Conservation (phyloP, 1,140 invertebrate genomes). For the Oryzaephilus surinamensis region DNA sequence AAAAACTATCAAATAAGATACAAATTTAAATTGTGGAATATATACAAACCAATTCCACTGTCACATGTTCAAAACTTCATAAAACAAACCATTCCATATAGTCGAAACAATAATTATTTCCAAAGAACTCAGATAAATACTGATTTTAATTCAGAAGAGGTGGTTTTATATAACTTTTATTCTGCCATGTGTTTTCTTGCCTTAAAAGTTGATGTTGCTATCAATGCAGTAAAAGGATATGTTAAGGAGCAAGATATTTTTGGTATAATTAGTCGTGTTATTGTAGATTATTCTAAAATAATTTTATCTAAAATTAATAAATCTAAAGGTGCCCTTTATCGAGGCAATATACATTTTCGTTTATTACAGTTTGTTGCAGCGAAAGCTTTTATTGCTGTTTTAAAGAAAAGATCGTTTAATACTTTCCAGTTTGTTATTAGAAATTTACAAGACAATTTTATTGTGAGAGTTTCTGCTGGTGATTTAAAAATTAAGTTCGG, state of each 20-base stretch:
- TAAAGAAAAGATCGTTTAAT: neutral
- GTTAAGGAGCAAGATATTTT: too few relatives aligned
- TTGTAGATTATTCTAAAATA: neutral
- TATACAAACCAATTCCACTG: neutral
- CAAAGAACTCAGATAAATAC: neutral
- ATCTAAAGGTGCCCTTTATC: neutral
- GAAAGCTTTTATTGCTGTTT: neutral
- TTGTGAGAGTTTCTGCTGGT: neutral
- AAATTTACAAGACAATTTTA: neutral
- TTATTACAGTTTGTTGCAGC: neutral
- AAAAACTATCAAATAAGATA: neutral
- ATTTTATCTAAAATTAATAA: neutral
- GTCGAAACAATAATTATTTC: neutral
- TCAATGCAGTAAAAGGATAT: neutral
- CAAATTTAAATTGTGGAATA: neutral
- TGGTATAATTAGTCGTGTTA: neutral
- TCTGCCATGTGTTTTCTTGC: neutral
- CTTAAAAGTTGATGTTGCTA: neutral
- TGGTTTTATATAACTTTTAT: neutral
- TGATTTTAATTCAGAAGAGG: neutral
- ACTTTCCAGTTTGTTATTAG: neutral
- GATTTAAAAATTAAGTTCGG: neutral
- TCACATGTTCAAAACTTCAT: neutral
- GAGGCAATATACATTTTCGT: neutral
- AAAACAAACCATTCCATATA: neutral